phyloP scores from a whole-genome alignment of 1,140 invertebrate species.

The Drosophila saltans region DNA sequence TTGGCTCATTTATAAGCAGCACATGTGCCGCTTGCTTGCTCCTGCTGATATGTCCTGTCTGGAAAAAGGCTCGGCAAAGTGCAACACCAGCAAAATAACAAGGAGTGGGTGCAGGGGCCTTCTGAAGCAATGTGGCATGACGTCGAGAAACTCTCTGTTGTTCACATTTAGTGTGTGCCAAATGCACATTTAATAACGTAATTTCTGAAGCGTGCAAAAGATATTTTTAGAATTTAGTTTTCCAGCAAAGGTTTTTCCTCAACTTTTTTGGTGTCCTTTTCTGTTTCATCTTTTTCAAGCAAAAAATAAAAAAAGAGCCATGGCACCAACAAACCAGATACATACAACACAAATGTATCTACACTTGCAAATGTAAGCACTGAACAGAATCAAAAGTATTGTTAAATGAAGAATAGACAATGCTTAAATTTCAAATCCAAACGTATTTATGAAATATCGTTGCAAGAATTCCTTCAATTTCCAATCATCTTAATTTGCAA shows the following conservation, averaged over 20 bases:
- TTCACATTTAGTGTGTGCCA: conserved; percentile 77
- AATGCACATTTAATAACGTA: conserved; percentile 82
- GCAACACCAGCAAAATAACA: conserved; percentile 7
- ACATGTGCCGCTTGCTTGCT: conserved; percentile 45
- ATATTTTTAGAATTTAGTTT: conserved; percentile 78
- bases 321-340: conserved; percentile 49
- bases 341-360: conserved; percentile 15
- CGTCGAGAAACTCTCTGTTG: conserved; percentile 24
- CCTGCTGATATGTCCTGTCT: conserved; percentile 59
- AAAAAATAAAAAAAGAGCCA: neutral
- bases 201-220: conserved; percentile 80
- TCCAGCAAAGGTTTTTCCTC: conserved; percentile 14
- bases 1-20: conserved; percentile 65
- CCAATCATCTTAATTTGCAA: too few relatives aligned
- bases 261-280: conserved; percentile 46
- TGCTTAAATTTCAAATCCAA: neutral
- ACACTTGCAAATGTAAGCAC: neutral
- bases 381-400: neutral
- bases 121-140: neutral
- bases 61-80: conserved; percentile 41
- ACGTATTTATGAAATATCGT: too few relatives aligned
- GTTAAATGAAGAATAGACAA: neutral
- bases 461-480: too few relatives aligned
- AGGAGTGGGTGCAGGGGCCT: neutral
- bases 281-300: conserved; percentile 67